Evolutionary conservation across 23 tunicate species (phyloP).

Genomic region (Trididemnum miniatum): DNA sequence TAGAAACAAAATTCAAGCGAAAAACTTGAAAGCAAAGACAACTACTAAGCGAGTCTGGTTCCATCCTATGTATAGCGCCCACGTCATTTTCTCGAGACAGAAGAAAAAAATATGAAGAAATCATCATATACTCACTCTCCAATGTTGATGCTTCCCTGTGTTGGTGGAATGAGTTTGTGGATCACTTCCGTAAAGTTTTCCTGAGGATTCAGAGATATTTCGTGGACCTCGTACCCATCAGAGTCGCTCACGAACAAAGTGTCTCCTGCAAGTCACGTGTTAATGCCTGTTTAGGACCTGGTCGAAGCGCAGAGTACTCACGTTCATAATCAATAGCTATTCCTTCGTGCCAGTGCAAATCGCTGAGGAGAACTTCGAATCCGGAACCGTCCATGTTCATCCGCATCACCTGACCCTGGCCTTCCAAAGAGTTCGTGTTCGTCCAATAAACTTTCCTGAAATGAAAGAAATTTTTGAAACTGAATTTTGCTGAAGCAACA

Average conservation of each 20-base stretch:
- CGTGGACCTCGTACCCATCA: neutral
- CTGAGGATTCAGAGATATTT: slow-evolving; percentile 1
- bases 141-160: neutral
- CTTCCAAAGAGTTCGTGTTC: slow-evolving; percentile 51
- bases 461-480: too few species aligned
- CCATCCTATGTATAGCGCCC: too few species aligned
- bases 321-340: slow-evolving; percentile 50
- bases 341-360: slow-evolving; percentile 66
- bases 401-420: slow-evolving; percentile 48
- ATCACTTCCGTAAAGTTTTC: neutral
- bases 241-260: slow-evolving; percentile 20
- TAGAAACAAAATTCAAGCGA: too few species aligned
- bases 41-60: too few species aligned
- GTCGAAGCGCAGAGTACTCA: too few species aligned
- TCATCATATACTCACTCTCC: neutral
- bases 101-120: too few species aligned
- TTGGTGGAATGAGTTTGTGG: neutral
- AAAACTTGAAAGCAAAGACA: too few species aligned
- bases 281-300: too few species aligned
- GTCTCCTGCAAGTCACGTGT: neutral
- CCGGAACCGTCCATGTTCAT: slow-evolving; percentile 45
- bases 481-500: too few species aligned
- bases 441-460: slow-evolving; percentile 67
- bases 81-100: too few species aligned
- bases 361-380: slow-evolving; percentile 36